These are phyloP conservation scores for Montipora foliosa DNA, from an alignment of 64 coral and sea anemone genomes.

Conservation along the genomic window DNA sequence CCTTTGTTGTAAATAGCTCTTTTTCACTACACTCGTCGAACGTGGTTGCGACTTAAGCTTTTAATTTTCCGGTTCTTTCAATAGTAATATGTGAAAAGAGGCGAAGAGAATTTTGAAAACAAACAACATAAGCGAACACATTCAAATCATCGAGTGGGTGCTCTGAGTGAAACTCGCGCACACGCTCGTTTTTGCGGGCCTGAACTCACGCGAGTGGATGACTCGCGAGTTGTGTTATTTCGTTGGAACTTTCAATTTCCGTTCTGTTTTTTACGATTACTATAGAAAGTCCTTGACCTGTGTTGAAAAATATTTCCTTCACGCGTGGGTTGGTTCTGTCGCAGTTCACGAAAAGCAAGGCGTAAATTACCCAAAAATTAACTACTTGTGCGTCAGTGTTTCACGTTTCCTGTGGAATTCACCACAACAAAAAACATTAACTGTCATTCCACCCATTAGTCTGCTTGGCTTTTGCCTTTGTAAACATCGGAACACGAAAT, in stretches of 20 bases:
- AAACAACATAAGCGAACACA: background rate
- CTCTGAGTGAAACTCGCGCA: background rate
- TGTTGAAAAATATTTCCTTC: background rate
- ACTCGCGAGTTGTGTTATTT: background rate
- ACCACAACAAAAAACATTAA: constrained; percentile 34
- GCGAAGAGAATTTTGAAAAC: constrained; percentile 37
- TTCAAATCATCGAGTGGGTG: background rate
- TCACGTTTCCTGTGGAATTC: constrained; percentile 40
- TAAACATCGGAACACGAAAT: constrained; percentile 46
- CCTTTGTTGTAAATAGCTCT: background rate
- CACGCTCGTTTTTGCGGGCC: background rate
- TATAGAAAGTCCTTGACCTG: constrained; percentile 1
- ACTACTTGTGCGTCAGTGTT: constrained; percentile 10
- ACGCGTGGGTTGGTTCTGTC: constrained; percentile 6
- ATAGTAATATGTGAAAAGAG: background rate
- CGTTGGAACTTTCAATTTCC: constrained; percentile 4
- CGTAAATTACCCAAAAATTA: background rate
- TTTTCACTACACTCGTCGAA: constrained; percentile 19
- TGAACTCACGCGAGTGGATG: background rate
- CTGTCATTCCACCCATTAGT: constrained; percentile 21
- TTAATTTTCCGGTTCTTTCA: constrained; percentile 25
- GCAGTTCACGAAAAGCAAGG: background rate
- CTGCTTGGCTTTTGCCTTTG: constrained; percentile 32
- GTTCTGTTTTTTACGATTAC: constrained; percentile 10
- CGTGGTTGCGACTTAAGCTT: constrained; percentile 12